These are phyloP conservation scores for Paramuricea clavata DNA, from an alignment of 92 coral and sea anemone genomes.

Conservation along the genomic window DNA sequence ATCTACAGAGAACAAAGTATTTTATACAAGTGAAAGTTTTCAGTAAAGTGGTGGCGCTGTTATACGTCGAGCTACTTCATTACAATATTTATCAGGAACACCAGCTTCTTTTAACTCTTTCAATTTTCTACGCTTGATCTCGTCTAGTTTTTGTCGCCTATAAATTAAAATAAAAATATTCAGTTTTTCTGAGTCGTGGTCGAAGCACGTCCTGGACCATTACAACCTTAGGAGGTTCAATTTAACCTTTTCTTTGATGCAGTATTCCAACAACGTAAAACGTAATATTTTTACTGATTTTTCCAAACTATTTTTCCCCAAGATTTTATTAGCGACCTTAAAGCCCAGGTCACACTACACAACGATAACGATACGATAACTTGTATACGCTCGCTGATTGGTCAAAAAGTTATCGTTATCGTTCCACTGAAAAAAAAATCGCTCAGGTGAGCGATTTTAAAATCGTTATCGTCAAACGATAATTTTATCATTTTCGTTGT, in stretches of 20 bases:
- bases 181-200: not conserved
- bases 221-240: not conserved
- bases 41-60: conserved; percentile 90
- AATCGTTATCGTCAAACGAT: no score
- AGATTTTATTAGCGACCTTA: no score
- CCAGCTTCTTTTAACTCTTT: conserved; percentile 87
- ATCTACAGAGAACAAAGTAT: not conserved
- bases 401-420: no score
- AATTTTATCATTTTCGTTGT: no score
- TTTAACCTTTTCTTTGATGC: not conserved
- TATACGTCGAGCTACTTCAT: conserved; percentile 98
- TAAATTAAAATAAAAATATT: conserved; percentile 15
- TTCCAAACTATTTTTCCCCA: no score
- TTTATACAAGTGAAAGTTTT: not conserved
- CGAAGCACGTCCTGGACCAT: not conserved
- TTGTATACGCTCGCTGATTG: no score
- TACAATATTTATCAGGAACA: conserved; percentile 98
- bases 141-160: conserved; percentile 94
- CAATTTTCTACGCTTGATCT: conserved; percentile 90
- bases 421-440: no score
- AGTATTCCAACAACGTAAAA: not conserved
- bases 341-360: no score
- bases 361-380: no score
- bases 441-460: no score
- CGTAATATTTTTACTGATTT: no score